Evolutionary conservation across 2,888 invertebrate species (phyloP), one percentile per base, ranked within the genome.

Genomic region (Chaitophorus viminalis): DNA sequence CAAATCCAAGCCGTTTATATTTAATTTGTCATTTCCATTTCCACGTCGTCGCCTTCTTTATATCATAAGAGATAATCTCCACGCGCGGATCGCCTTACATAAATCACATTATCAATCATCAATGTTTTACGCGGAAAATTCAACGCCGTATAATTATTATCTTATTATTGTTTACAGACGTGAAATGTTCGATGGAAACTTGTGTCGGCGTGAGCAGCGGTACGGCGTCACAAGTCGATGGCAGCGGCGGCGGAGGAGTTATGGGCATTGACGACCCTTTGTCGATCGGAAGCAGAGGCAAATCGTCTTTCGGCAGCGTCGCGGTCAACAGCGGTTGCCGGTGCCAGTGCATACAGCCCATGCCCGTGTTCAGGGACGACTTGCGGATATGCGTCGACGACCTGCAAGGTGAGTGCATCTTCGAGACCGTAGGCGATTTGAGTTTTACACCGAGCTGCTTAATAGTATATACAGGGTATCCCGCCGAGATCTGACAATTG

Each of bases 311-410:
- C 74, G 82, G 82, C 33, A 39, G 0, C 33, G 29, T 68, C 11
- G 39, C 21, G 18, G 8, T 31, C 29, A 36, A 54, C 29, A 52
- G 21, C 8, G 90, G 91, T 91, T 97, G 96, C 92, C 93, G 94
- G 60, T 97, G 97, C 92, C 95, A 94, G 88, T 97, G 97, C 91
- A 94, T 95, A 89, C 93, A 93, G 83, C 94, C 95, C 90, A 93
- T 95, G 89, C 95, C 95, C 9, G 94, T 95, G 85, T 97, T 96
- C 92, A 94, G 97, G 89, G 97, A 97, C 91, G 97, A 97, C 92
- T 92, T 95, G 90, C 94, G 94, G 90, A 94, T 96, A 90, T 97
- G 97, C 92, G 96, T 97, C 90, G 95, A 96, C 91, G 95, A 96
- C 91, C 94, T 97, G 90, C 95, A 96, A 92, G 97, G 97, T 96